Evolutionary conservation across 2,113 vertebrate genomes (phyloP).

Genomic region (Naja naja): DNA sequence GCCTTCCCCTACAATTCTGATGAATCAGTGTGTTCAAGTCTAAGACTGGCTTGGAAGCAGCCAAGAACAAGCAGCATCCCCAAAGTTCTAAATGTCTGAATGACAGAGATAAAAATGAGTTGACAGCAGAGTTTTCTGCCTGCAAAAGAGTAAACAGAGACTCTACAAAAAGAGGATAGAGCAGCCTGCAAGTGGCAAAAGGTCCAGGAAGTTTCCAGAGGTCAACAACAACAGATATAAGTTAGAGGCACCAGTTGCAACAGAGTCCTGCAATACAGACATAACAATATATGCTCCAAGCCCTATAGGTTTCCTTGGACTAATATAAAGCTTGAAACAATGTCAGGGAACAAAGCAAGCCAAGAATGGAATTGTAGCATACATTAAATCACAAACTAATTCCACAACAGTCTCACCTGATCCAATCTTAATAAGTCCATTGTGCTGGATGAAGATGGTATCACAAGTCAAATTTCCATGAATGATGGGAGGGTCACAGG

Average conservation of each 20-base stretch:
- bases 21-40: neutral
- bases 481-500: constrained; percentile 96
- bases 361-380: neutral
- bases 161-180: neutral
- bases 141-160: neutral
- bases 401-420: constrained; percentile 78
- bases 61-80: too few species aligned
- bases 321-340: neutral
- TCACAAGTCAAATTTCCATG: constrained; percentile 98
- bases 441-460: constrained; percentile 99
- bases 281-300: neutral
- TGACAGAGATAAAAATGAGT: neutral
- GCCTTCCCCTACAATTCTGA: neutral
- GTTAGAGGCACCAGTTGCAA: neutral
- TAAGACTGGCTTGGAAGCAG: neutral
- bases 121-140: neutral
- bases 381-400: neutral
- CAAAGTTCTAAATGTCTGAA: neutral
- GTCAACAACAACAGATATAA: neutral
- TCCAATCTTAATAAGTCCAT: constrained; percentile 97
- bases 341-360: neutral
- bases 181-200: neutral
- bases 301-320: neutral
- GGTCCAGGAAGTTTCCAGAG: neutral
- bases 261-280: neutral